Base-by-base conservation (phyloP, 2,113 vertebrate genomes). In the Plectropomus leopardus region DNA sequence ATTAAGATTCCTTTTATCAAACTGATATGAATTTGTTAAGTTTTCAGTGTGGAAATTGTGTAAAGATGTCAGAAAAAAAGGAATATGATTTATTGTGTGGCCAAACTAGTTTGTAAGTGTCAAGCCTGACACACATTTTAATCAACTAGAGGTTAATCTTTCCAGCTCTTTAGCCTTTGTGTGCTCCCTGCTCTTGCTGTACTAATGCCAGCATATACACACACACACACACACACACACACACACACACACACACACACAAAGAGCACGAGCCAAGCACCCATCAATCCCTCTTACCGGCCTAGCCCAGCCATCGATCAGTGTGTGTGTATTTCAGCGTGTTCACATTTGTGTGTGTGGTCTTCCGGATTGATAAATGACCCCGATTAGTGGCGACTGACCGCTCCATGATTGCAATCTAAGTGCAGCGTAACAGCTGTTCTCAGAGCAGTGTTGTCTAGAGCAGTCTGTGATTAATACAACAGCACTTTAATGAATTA, bases 301-400 rank as follows among this genome's bases (percentile, higher is more conserved):
- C 79, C 69, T 61, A 50, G 79, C 72, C 79, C 44, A 57, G 76
- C 65, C 77, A 92, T 94, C 72, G 87, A 92, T 92, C 84, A 83
- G 76, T 15, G 42, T 42, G 77, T 30, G 53, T 44, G 66, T 51
- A 15, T 83, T 57, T 79, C 10, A 4, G 30, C 23, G 77, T 42
- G 66, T 73, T 85, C 69, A n/a, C 57, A 55, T 84, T 85, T 74
- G 63, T 80, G 76, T 65, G 63, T 86, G 85, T 75, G 82, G 82
- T 85, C 86, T 85, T 76, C 76, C 54, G 45, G 83, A 89, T 86
- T 93, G 93, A 95, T 93, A 86, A 88, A 94, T 93, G 88, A 89
- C 89, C 90, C 90, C 88, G 91, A 94, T 94, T 94, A 94, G 88
- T 65, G 86, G 87, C 84, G 61, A 93, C 85, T 90, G 92, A 93